These are phyloP conservation scores for Acromyrmex echinatior DNA, from an alignment of 1,140 invertebrate genomes.

Conservation along the genomic window DNA sequence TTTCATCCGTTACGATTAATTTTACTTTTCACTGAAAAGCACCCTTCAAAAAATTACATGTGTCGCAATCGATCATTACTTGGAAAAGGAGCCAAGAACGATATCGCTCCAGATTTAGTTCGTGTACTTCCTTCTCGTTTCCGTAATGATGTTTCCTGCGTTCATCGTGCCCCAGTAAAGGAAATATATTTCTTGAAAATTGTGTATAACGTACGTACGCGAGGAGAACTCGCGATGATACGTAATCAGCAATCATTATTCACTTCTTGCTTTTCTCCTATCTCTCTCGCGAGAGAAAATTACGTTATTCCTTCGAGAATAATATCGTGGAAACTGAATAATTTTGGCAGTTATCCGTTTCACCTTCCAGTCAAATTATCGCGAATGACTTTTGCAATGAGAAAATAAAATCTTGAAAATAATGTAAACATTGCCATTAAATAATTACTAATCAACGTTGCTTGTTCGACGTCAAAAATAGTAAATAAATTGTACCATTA, in stretches of 20 bases:
- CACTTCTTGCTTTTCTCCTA: neutral
- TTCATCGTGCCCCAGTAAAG: neutral
- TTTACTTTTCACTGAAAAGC: neutral
- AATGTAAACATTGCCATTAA: slow-evolving; percentile 9
- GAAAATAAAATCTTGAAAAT: neutral
- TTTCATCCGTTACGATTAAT: slow-evolving; percentile 14
- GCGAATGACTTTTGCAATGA: neutral
- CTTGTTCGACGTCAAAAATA: slow-evolving; percentile 13
- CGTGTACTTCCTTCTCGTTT: neutral
- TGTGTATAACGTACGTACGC: neutral
- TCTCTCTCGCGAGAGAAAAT: slow-evolving; percentile 19
- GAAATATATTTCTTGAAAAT: neutral
- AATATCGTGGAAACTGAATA: slow-evolving; percentile 3
- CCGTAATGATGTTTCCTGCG: neutral
- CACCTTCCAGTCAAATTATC: neutral
- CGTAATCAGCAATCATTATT: slow-evolving; percentile 37
- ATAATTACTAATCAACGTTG: slow-evolving; percentile 44
- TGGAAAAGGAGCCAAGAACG: neutral
- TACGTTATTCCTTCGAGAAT: neutral
- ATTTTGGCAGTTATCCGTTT: slow-evolving; percentile 29
- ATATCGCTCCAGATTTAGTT: slow-evolving; percentile 11
- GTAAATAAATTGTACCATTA: neutral
- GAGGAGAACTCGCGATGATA: neutral
- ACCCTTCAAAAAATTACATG: neutral
- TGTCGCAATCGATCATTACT: slow-evolving; percentile 32